A percentile compares a stretch with the other conserved stretches of the same genome.
Evolutionary conservation across 2,113 vertebrate species (phyloP).

Genomic region (Oreochromis spilurus): DNA sequence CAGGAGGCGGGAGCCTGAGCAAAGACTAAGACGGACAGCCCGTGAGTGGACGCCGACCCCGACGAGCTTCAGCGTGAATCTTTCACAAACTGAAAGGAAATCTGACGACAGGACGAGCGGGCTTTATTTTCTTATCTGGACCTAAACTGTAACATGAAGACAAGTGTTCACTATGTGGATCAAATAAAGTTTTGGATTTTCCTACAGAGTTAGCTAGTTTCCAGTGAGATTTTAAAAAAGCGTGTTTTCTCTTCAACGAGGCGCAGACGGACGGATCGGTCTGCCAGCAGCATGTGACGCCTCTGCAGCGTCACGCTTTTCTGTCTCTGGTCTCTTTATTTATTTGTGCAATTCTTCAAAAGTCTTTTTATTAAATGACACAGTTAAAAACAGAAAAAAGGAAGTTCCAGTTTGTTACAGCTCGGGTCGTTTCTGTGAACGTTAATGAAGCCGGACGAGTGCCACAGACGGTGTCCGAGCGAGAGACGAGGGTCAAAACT

Average conservation of each 20-base stretch:
- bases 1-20: background rate
- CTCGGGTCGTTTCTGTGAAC: background rate
- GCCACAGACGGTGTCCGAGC: background rate
- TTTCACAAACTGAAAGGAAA: background rate
- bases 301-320: background rate
- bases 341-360: background rate
- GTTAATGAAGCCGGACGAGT: background rate
- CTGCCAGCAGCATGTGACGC: fast-evolving
- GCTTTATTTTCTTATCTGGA: constrained; percentile 9
- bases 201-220: background rate
- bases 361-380: background rate
- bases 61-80: background rate
- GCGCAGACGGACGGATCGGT: fast-evolving
- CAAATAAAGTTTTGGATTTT: background rate
- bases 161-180: constrained; percentile 2
- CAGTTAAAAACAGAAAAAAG: background rate
- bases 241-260: background rate
- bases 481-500: background rate
- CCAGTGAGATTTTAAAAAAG: background rate
- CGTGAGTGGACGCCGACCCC: background rate
- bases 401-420: background rate
- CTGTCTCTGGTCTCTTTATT: background rate
- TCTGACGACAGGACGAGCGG: background rate
- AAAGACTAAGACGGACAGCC: background rate
- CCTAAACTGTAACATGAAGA: background rate